These are phyloP conservation scores for Thymelicus sylvestris DNA, from an alignment of 2,888 invertebrate species.

Conservation along the genomic window DNA sequence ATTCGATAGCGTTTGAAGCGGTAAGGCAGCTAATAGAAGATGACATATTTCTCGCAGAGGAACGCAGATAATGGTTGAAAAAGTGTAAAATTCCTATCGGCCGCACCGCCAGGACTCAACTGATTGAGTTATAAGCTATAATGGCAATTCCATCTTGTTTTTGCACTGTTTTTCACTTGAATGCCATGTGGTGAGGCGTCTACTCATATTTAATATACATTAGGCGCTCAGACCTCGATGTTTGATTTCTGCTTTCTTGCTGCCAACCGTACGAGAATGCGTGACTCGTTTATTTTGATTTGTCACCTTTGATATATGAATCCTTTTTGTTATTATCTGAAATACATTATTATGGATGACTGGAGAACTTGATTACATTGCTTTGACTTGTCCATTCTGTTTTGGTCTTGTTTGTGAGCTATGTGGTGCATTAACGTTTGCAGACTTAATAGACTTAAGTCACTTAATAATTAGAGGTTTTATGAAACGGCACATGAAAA, in stretches of 20 bases:
- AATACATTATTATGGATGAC: slow-evolving; percentile 65
- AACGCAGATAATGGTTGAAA: slow-evolving; percentile 75
- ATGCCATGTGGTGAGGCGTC: slow-evolving; percentile 61
- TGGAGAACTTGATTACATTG: slow-evolving; percentile 62
- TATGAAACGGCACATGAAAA: background rate
- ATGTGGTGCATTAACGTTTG: slow-evolving; percentile 17
- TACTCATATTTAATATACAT: slow-evolving; percentile 80
- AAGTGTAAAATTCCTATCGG: slow-evolving; percentile 78
- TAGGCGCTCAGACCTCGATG: slow-evolving; percentile 66
- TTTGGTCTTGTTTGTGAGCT: slow-evolving; percentile 44
- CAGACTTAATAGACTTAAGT: background rate
- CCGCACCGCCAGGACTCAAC: slow-evolving; percentile 58
- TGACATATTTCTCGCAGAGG: slow-evolving; percentile 63
- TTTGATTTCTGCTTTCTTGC: slow-evolving; percentile 72
- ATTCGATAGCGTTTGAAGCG: slow-evolving; percentile 55
- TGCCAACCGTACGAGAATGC: slow-evolving; percentile 62
- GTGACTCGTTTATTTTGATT: slow-evolving; percentile 79
- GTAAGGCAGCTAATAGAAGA: slow-evolving; percentile 57
- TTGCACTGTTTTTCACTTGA: slow-evolving; percentile 79
- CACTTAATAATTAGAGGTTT: background rate
- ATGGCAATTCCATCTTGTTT: slow-evolving; percentile 79
- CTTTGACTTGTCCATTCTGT: slow-evolving; percentile 49
- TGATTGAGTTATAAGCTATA: slow-evolving; percentile 84
- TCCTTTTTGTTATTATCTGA: slow-evolving; percentile 72
- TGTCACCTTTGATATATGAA: slow-evolving; percentile 79